Base-by-base conservation (phyloP, 1,140 invertebrate species). In the Drosophila suzukii region DNA sequence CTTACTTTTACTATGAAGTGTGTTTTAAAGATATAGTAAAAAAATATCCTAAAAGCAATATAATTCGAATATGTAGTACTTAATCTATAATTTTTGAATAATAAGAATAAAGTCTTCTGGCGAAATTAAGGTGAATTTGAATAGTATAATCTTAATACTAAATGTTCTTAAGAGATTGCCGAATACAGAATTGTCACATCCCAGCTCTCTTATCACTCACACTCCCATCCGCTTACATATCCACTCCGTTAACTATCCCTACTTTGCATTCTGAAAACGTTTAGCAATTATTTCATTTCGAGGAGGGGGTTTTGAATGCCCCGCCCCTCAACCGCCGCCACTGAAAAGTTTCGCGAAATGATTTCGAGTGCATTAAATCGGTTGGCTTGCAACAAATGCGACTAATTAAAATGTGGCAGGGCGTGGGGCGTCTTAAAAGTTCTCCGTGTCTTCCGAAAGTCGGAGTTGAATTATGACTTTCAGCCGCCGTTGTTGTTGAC, bases 351-450 rank as follows among this genome's bases (percentile, higher is more conserved):
- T 88, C 30, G 62, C 55, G 17, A 83, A 88, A 89, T 88, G 63
- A 89, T 89, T 88, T 88, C 84, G 70, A 88, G 83, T 88, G 83
- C 83, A 88, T 88, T 89, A 88, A 88, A 88, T 88, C 81, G 83
- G 75, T 75, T 76, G 83, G 79, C 81, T 73, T 72, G 79, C 83
- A 88, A 88, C 83, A 88, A 88, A 88, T 83, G 83, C 76, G 63
- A 88, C 83, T 88, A 88, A 88, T 89, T 88, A 88, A 88, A 88
- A 86, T 88, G 79, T 68, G 73, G 84, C 38, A 60, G 59, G 80
- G 70, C 75, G 75, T 46, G 59, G 50, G 50, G 67, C 55, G 65
- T 36, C 39, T 47, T 38, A 11, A 59, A 74, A 71, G 27, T 70
- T 71, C 54, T 55, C 24, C 38, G 15, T 39, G 39, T 55, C 66